Conservation (phyloP, 1,140 invertebrate species). For the Euura saliciscinereae region DNA sequence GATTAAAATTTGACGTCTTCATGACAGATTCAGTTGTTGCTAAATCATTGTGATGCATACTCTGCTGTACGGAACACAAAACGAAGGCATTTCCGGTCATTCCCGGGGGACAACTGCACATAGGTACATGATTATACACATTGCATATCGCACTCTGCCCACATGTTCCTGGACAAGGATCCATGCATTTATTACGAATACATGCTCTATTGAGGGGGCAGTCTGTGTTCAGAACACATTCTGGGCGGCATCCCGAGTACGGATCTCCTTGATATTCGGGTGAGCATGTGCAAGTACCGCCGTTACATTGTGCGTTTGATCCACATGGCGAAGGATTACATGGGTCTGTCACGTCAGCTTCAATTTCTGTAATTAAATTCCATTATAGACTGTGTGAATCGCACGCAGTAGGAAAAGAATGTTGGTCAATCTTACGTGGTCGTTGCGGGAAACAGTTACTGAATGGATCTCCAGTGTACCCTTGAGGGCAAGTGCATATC, state of each 20-base stretch:
- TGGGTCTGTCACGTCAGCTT: conserved; percentile 37
- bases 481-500: conserved; percentile 63
- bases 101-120: conserved; percentile 60
- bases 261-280: conserved; percentile 60
- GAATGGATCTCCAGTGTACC: conserved; percentile 63
- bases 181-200: conserved; percentile 60
- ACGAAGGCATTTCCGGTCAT: conserved; percentile 62
- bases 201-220: conserved; percentile 60
- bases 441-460: conserved; percentile 49
- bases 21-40: conserved; percentile 26
- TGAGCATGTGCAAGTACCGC: conserved; percentile 54
- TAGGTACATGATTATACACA: conserved; percentile 60
- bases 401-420: conserved; percentile 20
- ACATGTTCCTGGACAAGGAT: conserved; percentile 64
- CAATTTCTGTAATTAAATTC: conserved; percentile 39
- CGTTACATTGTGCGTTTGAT: conserved; percentile 54
- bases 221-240: conserved; percentile 59
- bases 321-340: conserved; percentile 56
- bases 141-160: conserved; percentile 62
- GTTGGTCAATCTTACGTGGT: conserved; percentile 45
- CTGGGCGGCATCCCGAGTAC: conserved; percentile 54
- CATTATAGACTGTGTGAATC: conserved; percentile 8
- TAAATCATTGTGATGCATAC: conserved; percentile 42
- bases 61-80: conserved; percentile 44
- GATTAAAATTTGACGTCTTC: conserved; percentile 44